Base-by-base conservation (phyloP, 1,140 invertebrate genomes). In the Caerostris extrusa region DNA sequence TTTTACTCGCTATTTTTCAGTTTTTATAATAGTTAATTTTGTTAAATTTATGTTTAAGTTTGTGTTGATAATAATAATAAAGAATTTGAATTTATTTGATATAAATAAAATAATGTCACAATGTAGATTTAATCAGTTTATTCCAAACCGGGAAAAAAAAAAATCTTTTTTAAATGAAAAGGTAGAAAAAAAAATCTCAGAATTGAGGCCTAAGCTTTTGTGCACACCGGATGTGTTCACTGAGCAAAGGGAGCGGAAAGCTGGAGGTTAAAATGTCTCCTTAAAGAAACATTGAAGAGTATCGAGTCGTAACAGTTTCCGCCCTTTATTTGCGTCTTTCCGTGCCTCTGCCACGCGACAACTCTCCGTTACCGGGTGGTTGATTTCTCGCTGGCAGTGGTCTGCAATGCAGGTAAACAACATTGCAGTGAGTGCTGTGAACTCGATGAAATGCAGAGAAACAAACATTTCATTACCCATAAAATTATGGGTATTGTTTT, bases 211-310 rank as follows among this genome's bases (percentile, higher is more conserved):
- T 34, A 34, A 34, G 34, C 14, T 83, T 61, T 86, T 10, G 8
- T 34, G 2, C 34, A 34, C 58, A 61, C 83, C 57, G 87, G 87
- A 69, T 69, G 58, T 69, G 61, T 53, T 53, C 34, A 69, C 56
- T 69, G 10, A n/a, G 14, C 19, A 89, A 89, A 89, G 87, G 61
- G 87, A 89, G 87, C 87, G 87, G 60, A 89, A 89, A 89, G 12
- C 5, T 17, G 56, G 61, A 61, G 53, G 50, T 89, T 53, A 67
- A 67, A 53, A 50, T 34, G 69, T 19, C 69, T 71, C 50, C 69
- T 71, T n/a, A 7, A 50, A 34, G 34, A 71, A 71, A 71, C 34
- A 34, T 0, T 86, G 56, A 12, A 55, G n/a, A 56, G 87, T 89
- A 60, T 69, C 55, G 53, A 56, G 87, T 8, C 64, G 87, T 69